Evolutionary conservation across 1,140 invertebrate genomes (phyloP).

Genomic region (Brachionus koreanus): DNA sequence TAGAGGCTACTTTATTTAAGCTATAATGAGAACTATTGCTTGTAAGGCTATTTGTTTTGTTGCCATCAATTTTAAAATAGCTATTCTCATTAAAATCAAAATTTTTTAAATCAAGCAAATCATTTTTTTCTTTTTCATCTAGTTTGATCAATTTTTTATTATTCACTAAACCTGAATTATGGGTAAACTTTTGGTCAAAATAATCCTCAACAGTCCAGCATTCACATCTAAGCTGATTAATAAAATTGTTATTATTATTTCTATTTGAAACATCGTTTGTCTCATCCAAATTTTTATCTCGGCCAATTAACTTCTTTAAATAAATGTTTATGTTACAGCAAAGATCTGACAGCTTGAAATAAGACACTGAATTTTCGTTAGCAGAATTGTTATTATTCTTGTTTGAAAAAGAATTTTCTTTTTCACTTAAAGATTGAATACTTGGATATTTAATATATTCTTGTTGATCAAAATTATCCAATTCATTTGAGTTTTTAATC

Average conservation of each 20-base stretch:
- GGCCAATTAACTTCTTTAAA: neutral
- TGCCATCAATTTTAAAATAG: no score
- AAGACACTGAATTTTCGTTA: neutral
- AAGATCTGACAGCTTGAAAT: neutral
- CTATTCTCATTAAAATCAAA: neutral
- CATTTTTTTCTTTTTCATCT: slow-evolving; percentile 5
- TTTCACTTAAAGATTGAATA: neutral
- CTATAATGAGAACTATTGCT: neutral
- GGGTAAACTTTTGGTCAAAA: neutral
- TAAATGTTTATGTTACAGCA: slow-evolving; percentile 17
- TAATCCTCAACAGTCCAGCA: slow-evolving; percentile 18
- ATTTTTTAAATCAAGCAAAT: neutral
- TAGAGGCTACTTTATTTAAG: neutral
- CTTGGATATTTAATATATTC: neutral
- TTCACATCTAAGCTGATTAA: neutral
- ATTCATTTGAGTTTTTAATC: neutral
- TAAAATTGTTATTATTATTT: slow-evolving; percentile 5
- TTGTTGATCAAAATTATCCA: neutral
- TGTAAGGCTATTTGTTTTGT: neutral
- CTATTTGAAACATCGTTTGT: neutral
- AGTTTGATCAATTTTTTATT: slow-evolving; percentile 18
- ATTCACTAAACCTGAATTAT: neutral
- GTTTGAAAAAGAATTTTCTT: neutral
- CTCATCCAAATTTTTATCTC: neutral
- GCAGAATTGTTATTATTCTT: neutral